Base-by-base conservation (phyloP, 2,888 invertebrate species). In the Willowsia nigromaculata region DNA sequence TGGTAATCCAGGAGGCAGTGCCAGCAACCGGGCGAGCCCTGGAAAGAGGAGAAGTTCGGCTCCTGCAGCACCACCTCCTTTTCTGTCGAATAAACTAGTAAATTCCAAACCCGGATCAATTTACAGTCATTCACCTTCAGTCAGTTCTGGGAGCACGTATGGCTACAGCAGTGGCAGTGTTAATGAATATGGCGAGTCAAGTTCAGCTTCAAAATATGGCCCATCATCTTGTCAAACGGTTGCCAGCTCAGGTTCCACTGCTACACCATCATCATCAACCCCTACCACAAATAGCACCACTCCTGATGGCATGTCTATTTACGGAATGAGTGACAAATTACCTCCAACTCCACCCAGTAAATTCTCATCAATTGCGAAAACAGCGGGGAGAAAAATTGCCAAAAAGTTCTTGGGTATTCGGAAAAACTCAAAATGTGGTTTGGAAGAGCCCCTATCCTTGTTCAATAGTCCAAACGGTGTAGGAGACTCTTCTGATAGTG, bases 291-390 rank as follows among this genome's bases (percentile, higher is more conserved):
- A 27, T 33, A 33, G 30, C 15, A 33, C 62, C n/a, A 40, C 59
- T 13, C 30, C 71, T 15, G 81, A 84, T 50, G 84, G 65, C 33
- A 81, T 84, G 76, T 82, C 88, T 56, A 88, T 85, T 83, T 90
- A 89, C 59, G 88, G 86, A 80, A 30, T 88, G 30, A 90, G 53
- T 89, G 90, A 91, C 82, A 91, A 91, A 85, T 78, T 92, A 59
- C 91, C 91, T n/a, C 90, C 91, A 78, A 90, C 90, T 71, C 92
- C 91, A 11, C 91, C 90, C 25, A 92, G 83, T 83, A 92, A 92
- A 82, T 91, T 93, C n/a, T 91, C 92, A 25, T 90, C 92, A 0
- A 92, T 93, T 81, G 92, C 93, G 6, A 92, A 92, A 90, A 91
- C 91, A 37, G 92, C 92, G 7, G 92, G 92, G 13, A 91, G 91